phyloP scores from a whole-genome alignment of 2,113 vertebrate genomes.

The Mus spicilegus region DNA sequence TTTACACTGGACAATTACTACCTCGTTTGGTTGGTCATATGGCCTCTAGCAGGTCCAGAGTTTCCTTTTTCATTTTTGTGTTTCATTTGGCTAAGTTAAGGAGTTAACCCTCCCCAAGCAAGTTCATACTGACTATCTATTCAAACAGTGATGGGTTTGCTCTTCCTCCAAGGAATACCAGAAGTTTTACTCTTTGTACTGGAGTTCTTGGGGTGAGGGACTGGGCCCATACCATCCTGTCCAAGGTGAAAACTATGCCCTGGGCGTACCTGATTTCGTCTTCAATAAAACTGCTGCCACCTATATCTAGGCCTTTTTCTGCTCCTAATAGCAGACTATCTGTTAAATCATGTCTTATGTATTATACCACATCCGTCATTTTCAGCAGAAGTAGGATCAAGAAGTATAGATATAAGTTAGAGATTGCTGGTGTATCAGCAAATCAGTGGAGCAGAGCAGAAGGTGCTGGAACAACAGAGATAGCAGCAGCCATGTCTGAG shows the following conservation, averaged over 20 bases:
- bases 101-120: neutral
- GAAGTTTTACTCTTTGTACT: neutral
- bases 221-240: neutral
- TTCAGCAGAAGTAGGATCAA: neutral
- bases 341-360: neutral
- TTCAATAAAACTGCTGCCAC: neutral
- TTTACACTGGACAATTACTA: neutral
- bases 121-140: no score
- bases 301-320: neutral
- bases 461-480: neutral
- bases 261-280: neutral
- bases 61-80: neutral
- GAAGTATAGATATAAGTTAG: neutral
- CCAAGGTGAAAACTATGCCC: neutral
- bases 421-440: neutral
- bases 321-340: neutral
- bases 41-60: neutral
- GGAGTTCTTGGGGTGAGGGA: neutral
- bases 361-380: neutral
- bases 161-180: neutral
- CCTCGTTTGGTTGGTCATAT: neutral
- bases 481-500: rapidly evolving
- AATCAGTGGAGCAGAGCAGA: neutral
- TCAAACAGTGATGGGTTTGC: neutral
- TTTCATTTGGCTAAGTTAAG: neutral